These are phyloP conservation scores for Micropoecilia bifurca DNA, from an alignment of 2,797 vertebrate genomes.

Conservation along the genomic window DNA sequence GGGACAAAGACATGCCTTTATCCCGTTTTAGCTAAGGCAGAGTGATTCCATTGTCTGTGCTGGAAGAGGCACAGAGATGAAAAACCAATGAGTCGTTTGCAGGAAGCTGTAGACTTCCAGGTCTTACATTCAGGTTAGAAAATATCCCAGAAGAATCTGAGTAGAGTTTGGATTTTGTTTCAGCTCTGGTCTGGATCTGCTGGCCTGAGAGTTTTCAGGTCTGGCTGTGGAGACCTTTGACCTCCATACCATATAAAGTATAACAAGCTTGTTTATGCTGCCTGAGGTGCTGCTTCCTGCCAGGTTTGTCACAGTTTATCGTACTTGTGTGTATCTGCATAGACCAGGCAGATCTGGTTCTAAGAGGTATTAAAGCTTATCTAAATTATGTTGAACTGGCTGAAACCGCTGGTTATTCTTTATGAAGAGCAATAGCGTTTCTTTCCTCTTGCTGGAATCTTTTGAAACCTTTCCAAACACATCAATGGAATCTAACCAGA, in stretches of 20 bases:
- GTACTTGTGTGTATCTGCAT: not conserved
- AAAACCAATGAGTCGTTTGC: conserved; percentile 36
- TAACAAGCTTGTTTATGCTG: not conserved
- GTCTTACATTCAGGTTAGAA: not conserved
- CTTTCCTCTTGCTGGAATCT: not conserved
- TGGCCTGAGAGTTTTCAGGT: not conserved
- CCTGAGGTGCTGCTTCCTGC: not conserved
- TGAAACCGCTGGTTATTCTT: not conserved
- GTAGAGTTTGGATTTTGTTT: not conserved
- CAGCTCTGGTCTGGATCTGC: not conserved
- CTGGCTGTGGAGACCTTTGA: not conserved
- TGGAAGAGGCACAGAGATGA: conserved; percentile 35
- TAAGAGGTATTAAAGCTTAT: conserved; percentile 3
- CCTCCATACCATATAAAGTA: not conserved
- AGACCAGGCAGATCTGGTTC: not conserved
- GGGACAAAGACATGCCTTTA: conserved; percentile 56
- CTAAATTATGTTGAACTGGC: not conserved
- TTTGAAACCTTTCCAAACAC: not conserved
- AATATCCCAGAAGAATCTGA: not conserved
- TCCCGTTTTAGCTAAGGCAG: conserved; percentile 37
- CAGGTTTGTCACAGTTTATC: not conserved
- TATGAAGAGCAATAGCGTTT: not conserved
- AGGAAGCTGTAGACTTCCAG: not conserved
- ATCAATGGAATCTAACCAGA: not conserved
- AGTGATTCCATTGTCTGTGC: conserved; percentile 56